Conservation (phyloP, 37 sponge, comb jelly and placozoan species). For the Chondrosia reniformis region DNA sequence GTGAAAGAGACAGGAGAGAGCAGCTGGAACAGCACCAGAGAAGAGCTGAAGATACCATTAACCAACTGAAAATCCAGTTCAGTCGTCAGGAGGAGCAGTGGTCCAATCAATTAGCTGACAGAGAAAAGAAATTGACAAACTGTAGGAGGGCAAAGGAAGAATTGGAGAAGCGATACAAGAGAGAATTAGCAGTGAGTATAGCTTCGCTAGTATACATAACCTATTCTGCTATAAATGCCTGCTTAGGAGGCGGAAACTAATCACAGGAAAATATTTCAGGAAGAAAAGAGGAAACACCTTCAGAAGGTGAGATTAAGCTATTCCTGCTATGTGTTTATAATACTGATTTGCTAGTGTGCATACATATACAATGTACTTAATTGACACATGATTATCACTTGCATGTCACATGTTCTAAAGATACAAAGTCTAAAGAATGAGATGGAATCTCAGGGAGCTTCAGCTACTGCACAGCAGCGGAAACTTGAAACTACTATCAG, state of each 20-base stretch:
- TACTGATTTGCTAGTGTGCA: background rate
- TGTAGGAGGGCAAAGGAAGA: background rate
- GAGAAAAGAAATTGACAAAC: background rate
- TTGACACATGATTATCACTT: no score
- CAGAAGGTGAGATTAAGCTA: background rate
- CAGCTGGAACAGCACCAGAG: slow-evolving; percentile 6
- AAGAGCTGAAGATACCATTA: background rate
- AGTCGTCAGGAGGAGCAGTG: slow-evolving; percentile 9
- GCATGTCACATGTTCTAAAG: no score
- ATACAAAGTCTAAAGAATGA: background rate
- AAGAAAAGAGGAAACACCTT: background rate
- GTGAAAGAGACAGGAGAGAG: background rate
- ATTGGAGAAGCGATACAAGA: slow-evolving; percentile 6
- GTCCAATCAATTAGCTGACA: background rate
- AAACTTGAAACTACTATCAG: background rate
- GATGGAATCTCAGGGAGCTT: background rate
- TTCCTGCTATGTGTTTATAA: background rate
- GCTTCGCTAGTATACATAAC: background rate
- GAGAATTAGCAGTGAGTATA: background rate
- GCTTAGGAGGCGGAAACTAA: background rate
- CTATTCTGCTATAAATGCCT: no score
- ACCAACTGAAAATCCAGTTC: slow-evolving; percentile 9
- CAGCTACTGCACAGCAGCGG: background rate
- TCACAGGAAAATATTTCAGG: background rate
- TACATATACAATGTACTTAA: no score